These are phyloP conservation scores for Amblyornis subalaris DNA, from an alignment of 2,113 vertebrate genomes.

Conservation along the genomic window DNA sequence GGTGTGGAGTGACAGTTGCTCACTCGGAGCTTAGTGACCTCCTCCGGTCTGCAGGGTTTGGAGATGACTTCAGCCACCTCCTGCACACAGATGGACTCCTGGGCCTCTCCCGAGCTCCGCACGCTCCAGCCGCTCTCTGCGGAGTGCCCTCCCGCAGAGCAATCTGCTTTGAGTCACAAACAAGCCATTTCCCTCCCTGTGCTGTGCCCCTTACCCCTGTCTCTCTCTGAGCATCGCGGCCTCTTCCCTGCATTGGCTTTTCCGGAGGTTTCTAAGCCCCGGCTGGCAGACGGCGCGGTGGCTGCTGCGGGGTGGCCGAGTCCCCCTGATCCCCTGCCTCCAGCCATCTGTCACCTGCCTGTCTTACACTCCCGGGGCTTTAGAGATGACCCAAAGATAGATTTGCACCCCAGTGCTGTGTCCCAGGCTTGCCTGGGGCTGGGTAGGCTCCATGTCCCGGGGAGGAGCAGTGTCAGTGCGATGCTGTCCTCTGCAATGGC, in stretches of 20 bases:
- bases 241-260: background rate
- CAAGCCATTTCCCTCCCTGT: background rate
- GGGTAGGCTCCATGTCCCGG: background rate
- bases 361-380: background rate
- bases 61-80: background rate
- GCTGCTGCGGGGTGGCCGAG: background rate
- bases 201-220: background rate
- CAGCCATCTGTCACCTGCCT: conserved; percentile 35
- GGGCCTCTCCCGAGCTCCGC: background rate
- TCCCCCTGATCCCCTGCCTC: background rate
- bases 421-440: background rate
- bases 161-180: background rate
- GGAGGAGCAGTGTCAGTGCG: background rate
- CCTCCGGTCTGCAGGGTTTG: background rate
- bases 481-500: rapidly evolving
- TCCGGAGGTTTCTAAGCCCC: background rate
- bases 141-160: background rate
- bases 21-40: background rate
- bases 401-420: background rate
- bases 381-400: background rate
- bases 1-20: conserved; percentile 14
- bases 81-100: background rate
- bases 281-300: background rate
- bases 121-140: background rate
- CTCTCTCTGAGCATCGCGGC: background rate